Conservation (phyloP, 2,113 vertebrate genomes). For the Dissostichus mawsoni region DNA sequence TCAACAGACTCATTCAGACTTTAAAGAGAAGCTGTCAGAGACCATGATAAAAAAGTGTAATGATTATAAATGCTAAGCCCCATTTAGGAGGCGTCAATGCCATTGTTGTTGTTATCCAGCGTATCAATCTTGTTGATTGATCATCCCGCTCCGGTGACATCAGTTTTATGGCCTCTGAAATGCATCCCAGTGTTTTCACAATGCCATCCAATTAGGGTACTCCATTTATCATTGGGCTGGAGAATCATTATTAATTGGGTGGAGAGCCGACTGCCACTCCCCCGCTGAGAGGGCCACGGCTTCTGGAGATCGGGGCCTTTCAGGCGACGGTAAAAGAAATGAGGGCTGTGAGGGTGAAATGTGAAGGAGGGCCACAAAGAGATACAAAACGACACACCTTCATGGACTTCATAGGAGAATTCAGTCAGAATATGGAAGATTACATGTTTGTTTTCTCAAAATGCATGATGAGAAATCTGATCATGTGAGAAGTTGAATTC, state of each 20-base stretch:
- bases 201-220: constrained; percentile 85
- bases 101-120: constrained; percentile 82
- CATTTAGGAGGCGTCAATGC: constrained; percentile 80
- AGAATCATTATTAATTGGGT: constrained; percentile 86
- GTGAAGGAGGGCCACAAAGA: constrained; percentile 42
- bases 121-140: constrained; percentile 87
- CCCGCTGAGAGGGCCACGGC: constrained; percentile 79
- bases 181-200: constrained; percentile 84
- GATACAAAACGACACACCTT: constrained; percentile 46
- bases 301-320: constrained; percentile 64
- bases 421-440: not conserved
- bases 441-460: not conserved
- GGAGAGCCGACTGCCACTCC: constrained; percentile 79
- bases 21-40: constrained; percentile 75
- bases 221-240: constrained; percentile 84
- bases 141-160: constrained; percentile 78
- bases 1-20: constrained; percentile 73
- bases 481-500: not conserved
- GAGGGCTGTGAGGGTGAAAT: constrained; percentile 40
- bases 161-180: constrained; percentile 84
- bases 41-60: constrained; percentile 76
- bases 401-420: constrained; percentile 16
- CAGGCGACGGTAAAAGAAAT: constrained; percentile 56
- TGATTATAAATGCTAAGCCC: constrained; percentile 80
- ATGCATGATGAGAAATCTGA: not conserved